Evolutionary conservation across 2,797 vertebrate species (phyloP), one percentile per base, ranked within the genome.

Genomic region (Acipenser ruthenus): DNA sequence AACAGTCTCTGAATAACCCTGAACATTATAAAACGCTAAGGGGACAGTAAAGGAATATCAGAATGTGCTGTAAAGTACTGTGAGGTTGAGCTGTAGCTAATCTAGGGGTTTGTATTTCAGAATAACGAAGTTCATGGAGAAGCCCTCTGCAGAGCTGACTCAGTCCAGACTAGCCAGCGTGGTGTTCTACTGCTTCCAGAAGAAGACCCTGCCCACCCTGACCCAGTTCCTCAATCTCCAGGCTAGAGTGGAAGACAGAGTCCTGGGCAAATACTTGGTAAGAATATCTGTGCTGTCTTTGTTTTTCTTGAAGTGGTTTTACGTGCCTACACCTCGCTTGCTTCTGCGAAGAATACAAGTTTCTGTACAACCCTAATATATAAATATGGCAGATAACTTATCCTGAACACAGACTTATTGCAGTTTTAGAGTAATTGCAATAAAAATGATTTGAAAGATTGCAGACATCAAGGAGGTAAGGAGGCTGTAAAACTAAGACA

Each of bases 141-240:
- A 92, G 75, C 90, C 90, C 0, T 65, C 67, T 12, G 81, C 80
- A 2, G 87, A 81, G 0, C 15, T 18, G 15, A 18, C 15, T 18
- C 15, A 50, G 1, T 93, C 89, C 0, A 83, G 88, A 49, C 70
- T 92, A 70, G 91, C 91, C 73, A 93, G 90, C 6, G 90, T 93
- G 10, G 90, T 93, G 56, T 93, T 93, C 69, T 92, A 93, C 82
- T 92, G 91, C 74, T 72, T 93, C 49, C 85, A 70, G 51, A 84
- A 67, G 63, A 74, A 80, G 50, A 87, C 86, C 0, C 77, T 92
- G 60, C 65, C 80, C 10, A 71, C 67, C 76, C 76, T 92, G 62
- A 82, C 83, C 0, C 74, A 86, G 55, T 90, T 89, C 75, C 80
- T 91, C 56, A 63, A 49, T 58, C 72, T 76, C 63, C 81, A 80